These are phyloP conservation scores for Diplodus puntazzo DNA, from an alignment of 2,797 vertebrate genomes.

Conservation along the genomic window DNA sequence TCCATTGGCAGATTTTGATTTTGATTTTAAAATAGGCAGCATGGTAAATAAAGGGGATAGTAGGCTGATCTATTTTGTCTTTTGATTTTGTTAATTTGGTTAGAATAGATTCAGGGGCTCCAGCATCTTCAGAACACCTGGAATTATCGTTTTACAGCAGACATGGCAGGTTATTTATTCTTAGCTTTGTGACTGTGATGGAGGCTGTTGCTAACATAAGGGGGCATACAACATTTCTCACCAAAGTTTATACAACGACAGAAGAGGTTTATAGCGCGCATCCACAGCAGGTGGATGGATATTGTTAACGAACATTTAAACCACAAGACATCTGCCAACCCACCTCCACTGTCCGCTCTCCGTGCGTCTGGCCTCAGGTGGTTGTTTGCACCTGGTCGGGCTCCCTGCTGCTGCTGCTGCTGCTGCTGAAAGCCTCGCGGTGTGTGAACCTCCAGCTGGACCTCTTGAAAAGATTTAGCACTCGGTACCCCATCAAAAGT, in stretches of 20 bases:
- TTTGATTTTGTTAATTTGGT: too few species aligned
- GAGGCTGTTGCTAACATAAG: too few species aligned
- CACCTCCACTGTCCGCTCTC: conserved; percentile 34
- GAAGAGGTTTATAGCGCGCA: not conserved
- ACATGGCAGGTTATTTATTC: too few species aligned
- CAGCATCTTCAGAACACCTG: not conserved
- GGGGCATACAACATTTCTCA: too few species aligned
- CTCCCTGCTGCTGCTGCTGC: conserved; percentile 18
- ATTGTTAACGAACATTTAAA: too few species aligned
- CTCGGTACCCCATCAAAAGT: conserved; percentile 48
- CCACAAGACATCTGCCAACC: not conserved
- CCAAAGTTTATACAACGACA: not conserved
- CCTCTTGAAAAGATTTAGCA: conserved; percentile 27
- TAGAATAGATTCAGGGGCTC: not conserved
- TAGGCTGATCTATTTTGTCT: too few species aligned
- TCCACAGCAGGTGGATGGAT: not conserved
- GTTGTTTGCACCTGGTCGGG: conserved; percentile 1
- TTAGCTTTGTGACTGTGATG: too few species aligned
- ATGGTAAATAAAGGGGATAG: too few species aligned
- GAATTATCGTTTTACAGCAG: too few species aligned
- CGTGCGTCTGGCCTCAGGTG: conserved; percentile 13
- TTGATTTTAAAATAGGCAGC: too few species aligned
- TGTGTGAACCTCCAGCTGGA: not conserved
- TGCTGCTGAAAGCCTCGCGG: conserved; percentile 34
- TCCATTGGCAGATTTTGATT: too few species aligned